Conservation (phyloP, 2,888 invertebrate species). For the Tipula helvola region DNA sequence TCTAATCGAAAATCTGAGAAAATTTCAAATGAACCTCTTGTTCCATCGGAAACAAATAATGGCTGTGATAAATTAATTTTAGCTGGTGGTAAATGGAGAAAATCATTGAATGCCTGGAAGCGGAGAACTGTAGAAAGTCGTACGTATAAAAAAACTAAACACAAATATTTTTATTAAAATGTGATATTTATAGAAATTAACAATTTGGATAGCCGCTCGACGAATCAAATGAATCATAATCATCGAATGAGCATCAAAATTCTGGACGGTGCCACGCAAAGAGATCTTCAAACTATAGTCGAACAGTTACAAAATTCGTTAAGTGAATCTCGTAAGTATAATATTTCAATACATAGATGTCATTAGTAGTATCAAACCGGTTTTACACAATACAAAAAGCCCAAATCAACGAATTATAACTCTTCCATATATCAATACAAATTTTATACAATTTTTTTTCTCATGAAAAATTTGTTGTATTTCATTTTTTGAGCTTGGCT, state of each 20-base stretch:
- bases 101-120: not conserved
- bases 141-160: not conserved
- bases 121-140: not conserved
- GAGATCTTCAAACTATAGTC: not conserved
- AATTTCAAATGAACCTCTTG: not conserved
- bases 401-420: not conserved
- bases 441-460: not conserved
- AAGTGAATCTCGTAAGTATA: not conserved
- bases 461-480: not conserved
- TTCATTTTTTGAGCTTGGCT: slow-evolving; percentile 10
- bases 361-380: not conserved
- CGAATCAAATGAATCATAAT: not conserved
- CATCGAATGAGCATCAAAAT: not conserved
- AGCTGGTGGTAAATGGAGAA: not conserved
- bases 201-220: not conserved
- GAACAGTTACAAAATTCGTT: not conserved
- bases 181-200: not conserved
- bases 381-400: not conserved
- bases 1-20: not conserved
- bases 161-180: not conserved
- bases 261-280: not conserved
- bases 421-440: not conserved
- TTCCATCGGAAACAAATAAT: not conserved
- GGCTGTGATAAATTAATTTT: not conserved
- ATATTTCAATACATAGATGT: not conserved